These are phyloP conservation scores for Oopsacas minuta DNA, from an alignment of 37 sponge, comb jelly and placozoan genomes.

Conservation along the genomic window DNA sequence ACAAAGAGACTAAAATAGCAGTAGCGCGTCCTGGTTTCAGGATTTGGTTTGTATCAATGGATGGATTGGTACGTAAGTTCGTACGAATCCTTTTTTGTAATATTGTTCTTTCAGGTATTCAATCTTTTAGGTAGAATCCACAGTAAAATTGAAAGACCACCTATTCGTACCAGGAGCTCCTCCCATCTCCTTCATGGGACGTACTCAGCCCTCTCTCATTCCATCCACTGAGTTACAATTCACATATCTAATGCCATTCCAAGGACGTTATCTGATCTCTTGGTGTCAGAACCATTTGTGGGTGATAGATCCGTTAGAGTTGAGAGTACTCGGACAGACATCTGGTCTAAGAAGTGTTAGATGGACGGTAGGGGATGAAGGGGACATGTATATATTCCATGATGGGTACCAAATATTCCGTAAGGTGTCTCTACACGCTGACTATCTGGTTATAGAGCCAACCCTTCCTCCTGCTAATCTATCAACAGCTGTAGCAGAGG, in stretches of 20 bases:
- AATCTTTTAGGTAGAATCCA: slow-evolving; percentile 23
- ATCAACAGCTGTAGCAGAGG: neutral
- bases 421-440: slow-evolving; percentile 5
- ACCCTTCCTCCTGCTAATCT: neutral
- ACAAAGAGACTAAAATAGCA: slow-evolving; percentile 13
- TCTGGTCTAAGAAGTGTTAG: neutral
- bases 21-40: slow-evolving; percentile 3
- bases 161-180: neutral
- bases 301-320: slow-evolving; percentile 22
- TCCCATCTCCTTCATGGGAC: slow-evolving; percentile 22
- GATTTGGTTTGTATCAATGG: slow-evolving; percentile 5
- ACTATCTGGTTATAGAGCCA: neutral
- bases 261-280: slow-evolving; percentile 22
- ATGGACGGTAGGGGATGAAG: neutral
- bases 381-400: neutral
- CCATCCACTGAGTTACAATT: slow-evolving; percentile 23
- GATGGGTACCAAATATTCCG: slow-evolving; percentile 2
- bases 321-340: neutral
- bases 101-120: too few species aligned
- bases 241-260: slow-evolving; percentile 20
- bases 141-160: slow-evolving; percentile 19
- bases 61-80: slow-evolving; percentile 10
- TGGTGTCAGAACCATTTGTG: slow-evolving; percentile 22
- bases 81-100: too few species aligned
- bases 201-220: neutral